These are phyloP conservation scores for Drosophila helvetica DNA, from an alignment of 2,888 invertebrate genomes.

Conservation along the genomic window DNA sequence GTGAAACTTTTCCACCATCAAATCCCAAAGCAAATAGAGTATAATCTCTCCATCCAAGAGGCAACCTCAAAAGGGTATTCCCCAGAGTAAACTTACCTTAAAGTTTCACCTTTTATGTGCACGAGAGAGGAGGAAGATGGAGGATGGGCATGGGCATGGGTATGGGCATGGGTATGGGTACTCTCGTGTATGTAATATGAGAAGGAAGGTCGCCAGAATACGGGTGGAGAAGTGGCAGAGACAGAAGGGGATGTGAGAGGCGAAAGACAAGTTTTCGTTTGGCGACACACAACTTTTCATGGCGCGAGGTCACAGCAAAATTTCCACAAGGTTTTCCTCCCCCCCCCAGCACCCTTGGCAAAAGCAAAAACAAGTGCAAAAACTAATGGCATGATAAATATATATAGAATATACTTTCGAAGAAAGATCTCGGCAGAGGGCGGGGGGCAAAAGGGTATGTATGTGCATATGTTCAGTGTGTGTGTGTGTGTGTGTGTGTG, in stretches of 20 bases:
- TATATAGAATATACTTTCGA: constrained; percentile 21
- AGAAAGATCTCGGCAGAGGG: neutral
- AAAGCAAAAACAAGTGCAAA: constrained; percentile 66
- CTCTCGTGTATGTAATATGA: neutral
- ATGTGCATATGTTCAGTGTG: constrained; percentile 1
- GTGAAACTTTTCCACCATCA: neutral
- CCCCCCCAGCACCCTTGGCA: neutral
- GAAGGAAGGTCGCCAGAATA: neutral
- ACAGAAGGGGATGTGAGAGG: constrained; percentile 2
- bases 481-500: constrained; percentile 30
- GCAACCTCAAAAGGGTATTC: neutral
- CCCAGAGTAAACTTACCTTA: constrained; percentile 21
- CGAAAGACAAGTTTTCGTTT: constrained; percentile 21
- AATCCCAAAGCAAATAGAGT: neutral
- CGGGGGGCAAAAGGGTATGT: neutral
- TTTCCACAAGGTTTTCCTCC: constrained; percentile 51
- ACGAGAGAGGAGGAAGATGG: neutral
- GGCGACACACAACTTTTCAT: constrained; percentile 66
- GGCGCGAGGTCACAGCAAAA: constrained; percentile 71
- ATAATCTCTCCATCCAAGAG: neutral
- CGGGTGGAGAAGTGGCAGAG: neutral
- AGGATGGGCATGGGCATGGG: no score
- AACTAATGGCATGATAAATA: constrained; percentile 69
- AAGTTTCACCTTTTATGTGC: constrained; percentile 66
- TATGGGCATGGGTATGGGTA: no score